These are phyloP conservation scores for Pentamera pediparva DNA, from an alignment of 53 echinoderm and acorn worm genomes.

Conservation along the genomic window DNA sequence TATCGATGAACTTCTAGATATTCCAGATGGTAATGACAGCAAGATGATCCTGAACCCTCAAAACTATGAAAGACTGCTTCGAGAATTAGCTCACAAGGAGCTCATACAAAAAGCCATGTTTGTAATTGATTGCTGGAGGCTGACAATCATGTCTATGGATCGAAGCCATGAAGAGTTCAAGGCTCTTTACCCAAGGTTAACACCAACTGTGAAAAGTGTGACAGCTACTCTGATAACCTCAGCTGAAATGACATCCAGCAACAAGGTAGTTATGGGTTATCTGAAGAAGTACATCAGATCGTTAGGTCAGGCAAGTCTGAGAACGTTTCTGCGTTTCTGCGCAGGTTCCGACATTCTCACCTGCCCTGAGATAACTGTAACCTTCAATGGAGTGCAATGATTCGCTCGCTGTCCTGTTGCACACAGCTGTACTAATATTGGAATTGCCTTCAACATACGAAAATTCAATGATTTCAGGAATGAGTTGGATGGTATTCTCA, in stretches of 20 bases:
- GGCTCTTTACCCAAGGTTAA: not conserved
- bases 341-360: not conserved
- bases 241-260: not conserved
- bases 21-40: not conserved
- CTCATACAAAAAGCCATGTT: not conserved
- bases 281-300: not conserved
- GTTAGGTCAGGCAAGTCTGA: not conserved
- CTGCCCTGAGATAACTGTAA: not conserved
- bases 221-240: not conserved
- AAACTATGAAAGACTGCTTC: not conserved
- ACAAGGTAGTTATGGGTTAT: not conserved
- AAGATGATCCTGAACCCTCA: not conserved
- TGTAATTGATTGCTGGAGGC: not conserved
- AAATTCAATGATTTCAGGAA: not conserved
- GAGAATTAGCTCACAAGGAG: not conserved
- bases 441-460: not conserved
- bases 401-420: not conserved
- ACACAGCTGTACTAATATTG: not conserved
- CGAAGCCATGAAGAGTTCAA: not conserved
- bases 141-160: not conserved
- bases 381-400: not conserved
- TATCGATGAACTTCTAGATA: not conserved
- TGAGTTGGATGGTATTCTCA: not conserved
- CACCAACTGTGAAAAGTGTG: conserved; percentile 1
- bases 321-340: not conserved